phyloP scores from a whole-genome alignment of 2,113 vertebrate species.

The Leptobrachium leishanense region DNA sequence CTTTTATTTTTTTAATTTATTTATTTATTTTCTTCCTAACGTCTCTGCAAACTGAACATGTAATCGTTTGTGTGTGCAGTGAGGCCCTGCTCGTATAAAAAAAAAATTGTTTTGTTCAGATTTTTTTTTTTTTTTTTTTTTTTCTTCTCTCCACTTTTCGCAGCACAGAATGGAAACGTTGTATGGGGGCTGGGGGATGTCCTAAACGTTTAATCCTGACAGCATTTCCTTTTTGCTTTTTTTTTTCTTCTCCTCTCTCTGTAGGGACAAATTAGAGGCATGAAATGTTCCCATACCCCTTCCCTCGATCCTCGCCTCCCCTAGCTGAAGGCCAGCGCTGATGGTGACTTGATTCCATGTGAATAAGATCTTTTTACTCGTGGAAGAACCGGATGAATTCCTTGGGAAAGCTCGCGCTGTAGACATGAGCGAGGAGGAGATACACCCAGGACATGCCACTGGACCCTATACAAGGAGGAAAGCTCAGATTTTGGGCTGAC shows the following conservation, averaged over 20 bases:
- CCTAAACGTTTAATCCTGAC: not conserved
- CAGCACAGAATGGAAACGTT: not conserved
- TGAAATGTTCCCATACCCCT: conserved; percentile 33
- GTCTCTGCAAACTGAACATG: no score
- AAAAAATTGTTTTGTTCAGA: no score
- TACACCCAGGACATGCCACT: not conserved
- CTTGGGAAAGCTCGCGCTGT: conserved; percentile 2
- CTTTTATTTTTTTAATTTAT: no score
- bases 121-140: no score
- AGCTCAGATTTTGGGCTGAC: conserved; percentile 1
- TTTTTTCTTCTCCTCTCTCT: conserved; percentile 9
- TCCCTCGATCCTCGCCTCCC: conserved; percentile 13
- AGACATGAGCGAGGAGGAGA: conserved; percentile 11
- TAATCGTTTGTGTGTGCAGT: no score
- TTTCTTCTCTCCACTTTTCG: not conserved
- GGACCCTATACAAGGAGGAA: not conserved
- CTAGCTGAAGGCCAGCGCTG: conserved; percentile 4
- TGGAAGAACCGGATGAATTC: conserved; percentile 11
- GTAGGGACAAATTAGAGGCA: conserved; percentile 22
- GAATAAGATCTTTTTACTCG: not conserved
- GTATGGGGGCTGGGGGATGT: not conserved
- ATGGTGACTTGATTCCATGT: conserved; percentile 2
- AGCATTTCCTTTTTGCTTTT: not conserved
- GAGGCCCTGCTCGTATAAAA: no score
- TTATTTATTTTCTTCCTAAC: no score